Evolutionary conservation across 2,888 invertebrate species (phyloP), one percentile per base, ranked within the genome.

Genomic region (Sphecodes monilicornis): DNA sequence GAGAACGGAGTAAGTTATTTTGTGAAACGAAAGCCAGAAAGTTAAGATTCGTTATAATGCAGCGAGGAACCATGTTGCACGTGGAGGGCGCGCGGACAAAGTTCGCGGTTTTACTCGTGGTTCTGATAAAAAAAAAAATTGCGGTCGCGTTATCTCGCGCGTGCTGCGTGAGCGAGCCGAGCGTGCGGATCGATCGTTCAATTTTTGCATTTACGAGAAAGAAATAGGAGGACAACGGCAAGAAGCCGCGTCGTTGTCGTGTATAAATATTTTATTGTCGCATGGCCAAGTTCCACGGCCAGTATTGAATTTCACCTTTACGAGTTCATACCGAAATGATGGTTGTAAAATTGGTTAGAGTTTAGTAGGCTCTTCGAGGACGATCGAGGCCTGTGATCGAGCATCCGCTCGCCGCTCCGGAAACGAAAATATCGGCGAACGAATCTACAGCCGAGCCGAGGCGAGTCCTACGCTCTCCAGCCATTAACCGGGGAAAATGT

Each of bases 231-330:
- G 16, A 16, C 18, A 22, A 26, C 26, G 54, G 29, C 13, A 26
- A 26, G 29, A 10, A 13, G 39, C 3, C 13, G 39, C n/a, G 43
- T 66, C 71, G 46, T 72, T n/a, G 32, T 41, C 36, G 29, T 10
- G 36, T 74, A 46, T 76, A 83, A 76, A 81, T 76, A 83, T 83
- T 83, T 82, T 82, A 83, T 73, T 73, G 69, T 64, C 32, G 26
- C 46, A 6, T 16, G 22, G 13, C 32, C 41, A n/a, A 10, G 68
- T 74, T 64, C 16, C 36, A n/a, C 43, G n/a, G 54, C 18, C 26
- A 18, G 76, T 77, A 84, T 74, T 84, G 54, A 84, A 82, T 84
- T 74, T 43, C 29, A 54, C 22, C 73, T 76, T 76, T 73, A 73
- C 76, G 73, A 82, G 82, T 71, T 77, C 77, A 64, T 68, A 10